Base-by-base conservation (phyloP, 2,113 vertebrate species). In the Strix aluco region DNA sequence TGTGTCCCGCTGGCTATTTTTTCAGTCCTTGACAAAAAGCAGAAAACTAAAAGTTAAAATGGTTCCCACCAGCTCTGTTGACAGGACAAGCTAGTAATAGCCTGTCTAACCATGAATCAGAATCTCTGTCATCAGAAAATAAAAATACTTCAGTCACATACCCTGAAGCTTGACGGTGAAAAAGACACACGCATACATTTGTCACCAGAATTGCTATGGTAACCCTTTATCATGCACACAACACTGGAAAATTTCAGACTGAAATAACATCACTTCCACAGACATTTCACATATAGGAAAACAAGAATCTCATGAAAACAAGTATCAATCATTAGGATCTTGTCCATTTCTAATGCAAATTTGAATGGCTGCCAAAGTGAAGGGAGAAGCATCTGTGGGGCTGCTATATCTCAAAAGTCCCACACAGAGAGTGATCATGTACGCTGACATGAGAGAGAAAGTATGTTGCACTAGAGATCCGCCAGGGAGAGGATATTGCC, bases 51-150 rank as follows among this genome's bases (percentile, higher is more conserved):
- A 92, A 90, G 42, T 65, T 83, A 81, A 90, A 88, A 67, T 40
- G 32, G 38, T 71, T 94, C 77, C 77, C 91, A 83, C 32, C 52
- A 88, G 62, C 15, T 80, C 66, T 62, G 51, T 21, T 83, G 67
- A 88, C 49, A 58, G 51, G 26, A 63, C 12, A 34, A 73, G 29
- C 71, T 72, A 86, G 82, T 27, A 94, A 80, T 3, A 92, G 55
- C 22, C 63, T 81, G 47, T 40, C 47, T 58, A 88, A 86, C 32
- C n/a, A 27, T 26, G 15, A 96, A 95, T 71, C 67, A 90, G 71
- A 94, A 85, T 46, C 67, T 58, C 85, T 86, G 82, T 74, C 79
- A 80, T 71, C 36, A 93, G 63, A 86, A 94, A 92, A 66, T 63
- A 89, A 81, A 91, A 96, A 93, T 42, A 70, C 15, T 73, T 38